These are phyloP conservation scores for Phortica okadai DNA, from an alignment of 2,888 invertebrate species.

Conservation along the genomic window DNA sequence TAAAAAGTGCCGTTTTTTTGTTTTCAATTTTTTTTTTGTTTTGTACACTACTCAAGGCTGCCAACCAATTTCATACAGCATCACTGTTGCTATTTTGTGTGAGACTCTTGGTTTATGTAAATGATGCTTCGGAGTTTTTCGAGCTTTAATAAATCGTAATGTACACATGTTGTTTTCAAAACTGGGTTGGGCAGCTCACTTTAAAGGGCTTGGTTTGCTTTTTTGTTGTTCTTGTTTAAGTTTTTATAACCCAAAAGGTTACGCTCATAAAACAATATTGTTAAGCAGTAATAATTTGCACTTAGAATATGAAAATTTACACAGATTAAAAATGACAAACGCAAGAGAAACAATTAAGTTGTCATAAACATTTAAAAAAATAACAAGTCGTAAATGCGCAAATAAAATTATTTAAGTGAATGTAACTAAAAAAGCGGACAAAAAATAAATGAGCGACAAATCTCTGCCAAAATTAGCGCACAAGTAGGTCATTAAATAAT, in stretches of 20 bases:
- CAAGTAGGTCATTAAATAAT: conserved; percentile 20
- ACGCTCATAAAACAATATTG: not conserved
- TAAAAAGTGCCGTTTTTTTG: conserved; percentile 26
- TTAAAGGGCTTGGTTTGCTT: not conserved
- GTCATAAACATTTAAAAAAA: conserved; percentile 18
- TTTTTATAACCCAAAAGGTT: not conserved
- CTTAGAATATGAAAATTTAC: too few relatives aligned
- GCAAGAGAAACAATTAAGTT: not conserved
- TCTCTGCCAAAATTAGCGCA: conserved; percentile 26
- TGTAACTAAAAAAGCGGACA: not conserved
- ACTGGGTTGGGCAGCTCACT: not conserved
- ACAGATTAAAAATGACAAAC: not conserved
- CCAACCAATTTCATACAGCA: too few relatives aligned
- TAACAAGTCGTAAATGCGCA: not conserved
- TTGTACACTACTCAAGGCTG: not conserved
- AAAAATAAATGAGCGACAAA: not conserved
- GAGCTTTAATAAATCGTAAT: too few relatives aligned
- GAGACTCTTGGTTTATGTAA: too few relatives aligned
- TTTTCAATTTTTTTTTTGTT: not conserved
- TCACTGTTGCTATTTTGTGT: too few relatives aligned
- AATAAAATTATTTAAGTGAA: conserved; percentile 12
- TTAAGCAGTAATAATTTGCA: not conserved
- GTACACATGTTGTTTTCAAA: not conserved
- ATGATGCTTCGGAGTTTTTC: too few relatives aligned
- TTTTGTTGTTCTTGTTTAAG: too few relatives aligned